These are phyloP conservation scores for Phylloscopus collybita DNA, from an alignment of 2,797 vertebrate species.

Conservation along the genomic window DNA sequence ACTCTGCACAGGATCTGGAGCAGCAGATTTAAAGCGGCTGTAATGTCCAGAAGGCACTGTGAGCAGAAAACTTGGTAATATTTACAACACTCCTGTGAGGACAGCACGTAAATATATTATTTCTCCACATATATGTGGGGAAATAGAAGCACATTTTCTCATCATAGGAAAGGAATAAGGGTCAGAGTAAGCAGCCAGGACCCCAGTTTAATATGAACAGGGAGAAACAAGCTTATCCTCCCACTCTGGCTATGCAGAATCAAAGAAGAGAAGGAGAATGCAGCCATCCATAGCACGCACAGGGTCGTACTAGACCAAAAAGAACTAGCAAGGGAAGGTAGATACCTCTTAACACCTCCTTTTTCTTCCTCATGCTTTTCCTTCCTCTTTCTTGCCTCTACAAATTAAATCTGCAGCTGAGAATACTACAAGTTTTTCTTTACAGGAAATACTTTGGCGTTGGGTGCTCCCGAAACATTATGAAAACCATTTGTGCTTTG, in stretches of 20 bases:
- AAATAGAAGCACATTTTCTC: neutral
- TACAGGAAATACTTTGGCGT: neutral
- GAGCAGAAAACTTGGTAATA: neutral
- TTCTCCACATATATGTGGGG: neutral
- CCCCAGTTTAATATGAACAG: neutral
- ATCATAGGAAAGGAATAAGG: neutral
- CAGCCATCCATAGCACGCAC: neutral
- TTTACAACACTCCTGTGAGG: neutral
- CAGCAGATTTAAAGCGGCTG: neutral
- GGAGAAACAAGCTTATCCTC: neutral
- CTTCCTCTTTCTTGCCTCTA: neutral
- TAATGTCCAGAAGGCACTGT: neutral
- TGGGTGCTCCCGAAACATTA: neutral
- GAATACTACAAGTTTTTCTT: neutral
- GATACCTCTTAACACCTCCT: neutral
- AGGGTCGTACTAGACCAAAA: neutral
- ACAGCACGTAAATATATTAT: neutral
- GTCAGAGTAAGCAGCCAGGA: neutral
- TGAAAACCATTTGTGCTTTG: slow-evolving; percentile 14
- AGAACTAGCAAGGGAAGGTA: neutral
- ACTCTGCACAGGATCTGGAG: neutral
- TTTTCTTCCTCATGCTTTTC: neutral
- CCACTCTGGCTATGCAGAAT: neutral
- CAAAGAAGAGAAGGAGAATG: neutral
- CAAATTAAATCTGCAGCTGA: neutral